Conservation (phyloP, 2,888 invertebrate species). For the Ferrisia virgata region DNA sequence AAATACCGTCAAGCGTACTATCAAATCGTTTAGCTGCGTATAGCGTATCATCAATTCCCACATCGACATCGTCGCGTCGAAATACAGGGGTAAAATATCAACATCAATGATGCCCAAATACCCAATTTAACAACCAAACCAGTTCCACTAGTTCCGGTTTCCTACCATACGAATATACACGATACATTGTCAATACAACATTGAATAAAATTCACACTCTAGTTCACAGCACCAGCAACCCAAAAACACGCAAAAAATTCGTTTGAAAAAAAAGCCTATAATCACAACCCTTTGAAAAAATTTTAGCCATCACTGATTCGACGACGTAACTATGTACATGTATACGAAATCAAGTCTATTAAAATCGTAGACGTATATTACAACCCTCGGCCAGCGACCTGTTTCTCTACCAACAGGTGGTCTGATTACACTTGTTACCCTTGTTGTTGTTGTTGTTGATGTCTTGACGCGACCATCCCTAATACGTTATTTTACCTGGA, state of each 20-base stretch:
- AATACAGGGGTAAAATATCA: not conserved
- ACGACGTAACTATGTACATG: too few relatives aligned
- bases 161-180: too few relatives aligned
- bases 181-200: not conserved
- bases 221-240: too few relatives aligned
- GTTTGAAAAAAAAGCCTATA: too few relatives aligned
- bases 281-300: not conserved
- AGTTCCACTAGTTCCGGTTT: not conserved
- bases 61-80: not conserved
- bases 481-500: not conserved
- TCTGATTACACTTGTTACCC: slow-evolving; percentile 39
- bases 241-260: too few relatives aligned
- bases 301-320: not conserved
- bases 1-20: slow-evolving; percentile 13
- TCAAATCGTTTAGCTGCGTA: not conserved
- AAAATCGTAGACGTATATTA: not conserved
- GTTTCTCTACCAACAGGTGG: slow-evolving; percentile 31
- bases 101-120: not conserved
- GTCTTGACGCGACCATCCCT: slow-evolving; percentile 24
- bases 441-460: not conserved
- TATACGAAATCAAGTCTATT: not conserved
- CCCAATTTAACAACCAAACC: not conserved
- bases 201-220: not conserved
- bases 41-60: slow-evolving; percentile 17
- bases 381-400: slow-evolving; percentile 14